Base-by-base conservation (phyloP, 2,888 invertebrate species). In the Aporophyla lueneburgensis region DNA sequence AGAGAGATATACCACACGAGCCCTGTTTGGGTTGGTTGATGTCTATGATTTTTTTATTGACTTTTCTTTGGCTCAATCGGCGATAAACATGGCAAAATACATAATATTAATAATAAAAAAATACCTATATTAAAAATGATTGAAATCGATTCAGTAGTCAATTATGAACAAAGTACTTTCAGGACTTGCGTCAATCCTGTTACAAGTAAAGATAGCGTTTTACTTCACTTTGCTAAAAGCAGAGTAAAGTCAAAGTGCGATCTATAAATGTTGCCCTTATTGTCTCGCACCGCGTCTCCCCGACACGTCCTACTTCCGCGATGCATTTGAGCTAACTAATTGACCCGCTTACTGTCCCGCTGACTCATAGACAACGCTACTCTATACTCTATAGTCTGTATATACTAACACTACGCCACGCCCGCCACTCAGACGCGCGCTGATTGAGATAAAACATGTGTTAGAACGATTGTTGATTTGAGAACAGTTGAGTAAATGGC, bases 371-470 rank as follows among this genome's bases (percentile, higher is more conserved):
- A 69, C 83, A 27, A 66, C 54, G 24, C 40, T 51, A 1, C n/a
- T 40, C 51, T 61, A 54, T 61, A 21, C 21, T 75, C 40, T 62
- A 62, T 24, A 24, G n/a, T 33, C 58, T 59, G 21, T 63, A n/a
- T 62, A 54, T 12, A 49, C 63, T 76, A 16, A 62, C 27, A n/a
- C 33, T 46, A 21, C 63, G 61, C 53, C 40, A n/a, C 56, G 49
- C 69, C 75, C 56, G 49, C 69, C 75, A 73, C 71, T 75, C 59
- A 40, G n/a, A 1, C 24, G 59, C 46, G 33, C 43, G 51, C 63
- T 54, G 83, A 83, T 83, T 59, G 71, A 81, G 83, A 83, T 85
- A 82, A 43, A 71, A 59, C 61, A 76, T 73, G 85, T 58, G 76
- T 56, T 2, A 27, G 4, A 24, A 19, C 56, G 27, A 51, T 27